Percentiles rank a stretch among this genome's conserved stretches.
phyloP scores from a whole-genome alignment of 2,888 invertebrate species.

The Tachina lurida region DNA sequence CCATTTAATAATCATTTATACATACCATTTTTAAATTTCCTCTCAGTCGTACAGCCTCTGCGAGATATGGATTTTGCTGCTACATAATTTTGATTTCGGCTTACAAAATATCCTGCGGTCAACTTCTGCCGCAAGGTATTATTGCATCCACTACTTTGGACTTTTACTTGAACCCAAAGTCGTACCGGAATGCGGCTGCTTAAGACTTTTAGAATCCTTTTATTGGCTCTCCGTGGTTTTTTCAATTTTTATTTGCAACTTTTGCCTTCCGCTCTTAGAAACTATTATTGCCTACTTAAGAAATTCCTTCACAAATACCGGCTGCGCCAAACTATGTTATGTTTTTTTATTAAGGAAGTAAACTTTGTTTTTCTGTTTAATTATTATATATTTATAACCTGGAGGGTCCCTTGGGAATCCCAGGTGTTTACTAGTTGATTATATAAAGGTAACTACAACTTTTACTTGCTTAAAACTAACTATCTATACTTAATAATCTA shows the following conservation, averaged over 20 bases:
- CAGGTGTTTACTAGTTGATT: no score
- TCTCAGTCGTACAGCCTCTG: not conserved
- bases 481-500: no score
- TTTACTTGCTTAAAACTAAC: no score
- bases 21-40: not conserved
- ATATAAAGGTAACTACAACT: no score
- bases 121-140: not conserved
- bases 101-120: not conserved
- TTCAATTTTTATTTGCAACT: not conserved
- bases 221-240: not conserved
- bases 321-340: not conserved
- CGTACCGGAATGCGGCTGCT: slow-evolving; percentile 4
- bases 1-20: not conserved
- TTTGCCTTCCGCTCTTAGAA: not conserved
- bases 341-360: no score
- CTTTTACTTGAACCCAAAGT: not conserved
- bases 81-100: not conserved
- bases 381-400: no score
- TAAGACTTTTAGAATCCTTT: not conserved
- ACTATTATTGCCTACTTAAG: not conserved
- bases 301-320: not conserved
- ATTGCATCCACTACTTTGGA: not conserved
- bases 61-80: not conserved
- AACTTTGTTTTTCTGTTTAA: no score
- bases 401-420: no score